phyloP scores from a whole-genome alignment of 1,140 invertebrate species.

The Zaprionus lachaisei region DNA sequence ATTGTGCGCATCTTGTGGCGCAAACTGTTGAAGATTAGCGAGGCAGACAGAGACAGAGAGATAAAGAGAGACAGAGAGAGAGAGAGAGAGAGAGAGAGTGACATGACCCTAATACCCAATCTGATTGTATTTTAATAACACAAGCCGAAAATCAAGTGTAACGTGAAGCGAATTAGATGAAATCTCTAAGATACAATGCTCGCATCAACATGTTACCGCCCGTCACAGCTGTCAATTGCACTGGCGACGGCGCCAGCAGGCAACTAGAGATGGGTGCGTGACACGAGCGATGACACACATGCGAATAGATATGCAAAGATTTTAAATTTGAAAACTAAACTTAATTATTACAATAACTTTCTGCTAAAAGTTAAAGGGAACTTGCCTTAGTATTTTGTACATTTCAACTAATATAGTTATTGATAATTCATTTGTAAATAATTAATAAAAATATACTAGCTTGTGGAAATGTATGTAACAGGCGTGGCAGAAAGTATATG shows the following conservation, averaged over 20 bases:
- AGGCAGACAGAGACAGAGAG: neutral
- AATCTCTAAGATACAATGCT: constrained; percentile 44
- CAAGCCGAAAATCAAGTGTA: constrained; percentile 54
- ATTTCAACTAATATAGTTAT: no score
- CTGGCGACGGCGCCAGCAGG: constrained; percentile 13
- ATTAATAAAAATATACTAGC: no score
- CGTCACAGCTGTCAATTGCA: constrained; percentile 58
- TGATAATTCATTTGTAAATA: no score
- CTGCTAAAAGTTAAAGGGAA: no score
- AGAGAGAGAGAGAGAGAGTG: constrained; percentile 27
- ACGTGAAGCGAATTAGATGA: constrained; percentile 52
- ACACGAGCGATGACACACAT: neutral
- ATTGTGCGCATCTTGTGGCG: constrained; percentile 13
- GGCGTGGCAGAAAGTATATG: no score
- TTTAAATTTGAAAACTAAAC: neutral
- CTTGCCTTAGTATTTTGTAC: no score
- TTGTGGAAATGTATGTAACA: no score
- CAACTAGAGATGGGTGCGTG: constrained; percentile 5
- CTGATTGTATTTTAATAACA: constrained; percentile 57
- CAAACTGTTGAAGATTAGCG: constrained; percentile 2
- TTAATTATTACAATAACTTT: no score
- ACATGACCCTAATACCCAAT: constrained; percentile 46
- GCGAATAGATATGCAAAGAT: neutral
- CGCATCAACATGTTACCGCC: constrained; percentile 51
- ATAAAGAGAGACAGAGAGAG: neutral